Conservation (phyloP, 2,888 invertebrate species). For the Andrena marginata region DNA sequence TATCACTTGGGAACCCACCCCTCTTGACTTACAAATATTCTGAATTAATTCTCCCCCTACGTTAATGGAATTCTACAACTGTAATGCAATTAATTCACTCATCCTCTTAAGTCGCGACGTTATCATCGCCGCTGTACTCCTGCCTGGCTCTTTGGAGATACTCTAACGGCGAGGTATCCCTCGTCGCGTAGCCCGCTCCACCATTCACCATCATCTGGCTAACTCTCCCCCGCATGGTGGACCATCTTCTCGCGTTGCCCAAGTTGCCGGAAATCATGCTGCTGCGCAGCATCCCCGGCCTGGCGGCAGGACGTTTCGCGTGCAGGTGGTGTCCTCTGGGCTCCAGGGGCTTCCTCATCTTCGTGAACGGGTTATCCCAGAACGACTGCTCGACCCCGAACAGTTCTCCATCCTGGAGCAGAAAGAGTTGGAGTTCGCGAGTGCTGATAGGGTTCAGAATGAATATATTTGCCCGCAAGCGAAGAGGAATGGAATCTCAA, state of each 20-base stretch:
- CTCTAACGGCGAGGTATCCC: neutral
- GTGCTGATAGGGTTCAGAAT: no score
- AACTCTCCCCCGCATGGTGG: neutral
- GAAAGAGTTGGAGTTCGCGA: neutral
- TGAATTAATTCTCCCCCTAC: neutral
- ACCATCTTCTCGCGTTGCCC: conserved; percentile 23
- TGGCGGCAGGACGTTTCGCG: conserved; percentile 39
- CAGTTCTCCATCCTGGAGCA: conserved; percentile 90
- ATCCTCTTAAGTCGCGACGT: no score
- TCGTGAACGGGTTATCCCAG: conserved; percentile 89
- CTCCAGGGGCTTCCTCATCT: conserved; percentile 83
- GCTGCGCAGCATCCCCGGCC: conserved; percentile 39
- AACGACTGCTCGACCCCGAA: conserved; percentile 92
- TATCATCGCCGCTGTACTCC: no score
- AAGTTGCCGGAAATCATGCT: conserved; percentile 54
- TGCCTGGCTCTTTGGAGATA: neutral
- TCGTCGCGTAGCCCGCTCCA: neutral
- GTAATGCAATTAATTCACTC: no score
- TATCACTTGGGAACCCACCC: neutral
- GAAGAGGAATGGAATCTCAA: neutral
- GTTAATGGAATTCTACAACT: neutral
- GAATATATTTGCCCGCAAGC: neutral
- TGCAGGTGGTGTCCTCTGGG: conserved; percentile 40
- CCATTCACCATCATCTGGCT: neutral
- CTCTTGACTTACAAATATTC: neutral